Percentiles rank a stretch among this genome's conserved stretches.
phyloP scores from a whole-genome alignment of 2,797 vertebrate genomes.

The Synaphobranchus kaupii region DNA sequence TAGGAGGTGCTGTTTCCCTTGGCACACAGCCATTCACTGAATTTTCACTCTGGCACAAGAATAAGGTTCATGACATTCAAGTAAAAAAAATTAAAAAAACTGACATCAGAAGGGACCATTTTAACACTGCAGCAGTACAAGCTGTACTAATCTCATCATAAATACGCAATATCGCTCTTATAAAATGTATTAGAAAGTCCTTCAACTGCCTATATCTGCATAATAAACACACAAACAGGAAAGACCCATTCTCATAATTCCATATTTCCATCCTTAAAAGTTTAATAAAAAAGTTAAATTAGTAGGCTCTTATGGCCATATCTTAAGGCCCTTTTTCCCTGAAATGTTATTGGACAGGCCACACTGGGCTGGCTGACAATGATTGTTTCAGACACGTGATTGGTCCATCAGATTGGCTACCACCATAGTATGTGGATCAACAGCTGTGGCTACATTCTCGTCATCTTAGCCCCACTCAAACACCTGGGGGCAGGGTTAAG shows the following conservation, averaged over 20 bases:
- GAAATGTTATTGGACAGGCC: not conserved
- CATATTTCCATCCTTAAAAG: not conserved
- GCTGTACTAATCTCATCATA: not conserved
- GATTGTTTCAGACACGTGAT: not conserved
- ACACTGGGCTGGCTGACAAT: not conserved
- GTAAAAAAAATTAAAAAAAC: slow-evolving; percentile 20
- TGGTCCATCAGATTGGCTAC: not conserved
- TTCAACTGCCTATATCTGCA: not conserved
- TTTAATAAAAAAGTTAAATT: not conserved
- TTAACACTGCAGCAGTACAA: not conserved
- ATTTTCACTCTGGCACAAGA: slow-evolving; percentile 22
- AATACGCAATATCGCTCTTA: not conserved
- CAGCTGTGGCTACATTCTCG: not conserved
- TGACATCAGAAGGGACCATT: not conserved
- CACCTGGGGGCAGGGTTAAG: not conserved
- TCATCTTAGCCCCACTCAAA: slow-evolving; percentile 9
- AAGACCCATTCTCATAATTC: not conserved
- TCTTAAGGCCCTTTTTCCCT: not conserved
- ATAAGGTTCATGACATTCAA: slow-evolving; percentile 33
- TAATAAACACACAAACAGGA: slow-evolving; percentile 18
- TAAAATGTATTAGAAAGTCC: slow-evolving; percentile 15
- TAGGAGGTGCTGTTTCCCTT: slow-evolving; percentile 23
- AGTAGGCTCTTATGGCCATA: not conserved
- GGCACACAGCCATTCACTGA: slow-evolving; percentile 32
- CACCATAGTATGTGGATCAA: not conserved